A percentile compares a stretch with the other conserved stretches of the same genome.
Conservation (phyloP, 92 coral and sea anemone genomes). For the Heliopora coerulea region DNA sequence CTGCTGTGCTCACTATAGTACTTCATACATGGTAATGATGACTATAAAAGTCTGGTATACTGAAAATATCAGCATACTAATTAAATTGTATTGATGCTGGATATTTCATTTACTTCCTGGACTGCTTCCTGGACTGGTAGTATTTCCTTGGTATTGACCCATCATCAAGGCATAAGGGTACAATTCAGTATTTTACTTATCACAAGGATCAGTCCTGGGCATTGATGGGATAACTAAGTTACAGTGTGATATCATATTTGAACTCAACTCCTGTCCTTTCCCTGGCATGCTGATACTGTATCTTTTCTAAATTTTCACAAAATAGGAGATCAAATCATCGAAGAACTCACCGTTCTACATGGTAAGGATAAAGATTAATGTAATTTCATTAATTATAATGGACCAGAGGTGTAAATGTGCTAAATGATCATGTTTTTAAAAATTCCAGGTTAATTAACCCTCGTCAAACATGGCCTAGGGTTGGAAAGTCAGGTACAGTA, state of each 20-base stretch:
- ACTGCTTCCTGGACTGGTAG: too few species aligned
- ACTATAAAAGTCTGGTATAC: too few species aligned
- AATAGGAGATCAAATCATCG: constrained; percentile 80
- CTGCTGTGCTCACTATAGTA: too few species aligned
- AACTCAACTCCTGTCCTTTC: too few species aligned
- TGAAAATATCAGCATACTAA: neutral
- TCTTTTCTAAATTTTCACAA: neutral
- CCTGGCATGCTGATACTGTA: too few species aligned
- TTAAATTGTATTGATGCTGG: neutral
- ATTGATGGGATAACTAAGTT: too few species aligned
- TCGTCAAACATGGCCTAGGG: constrained; percentile 84
- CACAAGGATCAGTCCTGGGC: too few species aligned
- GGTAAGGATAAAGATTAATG: constrained; percentile 42
- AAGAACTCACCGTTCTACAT: constrained; percentile 75
- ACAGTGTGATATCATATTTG: neutral
- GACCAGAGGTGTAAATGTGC: too few species aligned
- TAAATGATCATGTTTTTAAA: neutral
- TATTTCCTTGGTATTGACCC: too few species aligned
- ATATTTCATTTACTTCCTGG: neutral
- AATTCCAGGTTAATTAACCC: constrained; percentile 72
- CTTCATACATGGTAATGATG: too few species aligned
- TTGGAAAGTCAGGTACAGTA: constrained; percentile 77
- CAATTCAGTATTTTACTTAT: too few species aligned
- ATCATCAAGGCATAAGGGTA: too few species aligned
- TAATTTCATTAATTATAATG: neutral